Percentiles rank a stretch among this genome's conserved stretches.
Evolutionary conservation across 2,888 invertebrate genomes (phyloP).

Genomic region (Horisme vitalbata): DNA sequence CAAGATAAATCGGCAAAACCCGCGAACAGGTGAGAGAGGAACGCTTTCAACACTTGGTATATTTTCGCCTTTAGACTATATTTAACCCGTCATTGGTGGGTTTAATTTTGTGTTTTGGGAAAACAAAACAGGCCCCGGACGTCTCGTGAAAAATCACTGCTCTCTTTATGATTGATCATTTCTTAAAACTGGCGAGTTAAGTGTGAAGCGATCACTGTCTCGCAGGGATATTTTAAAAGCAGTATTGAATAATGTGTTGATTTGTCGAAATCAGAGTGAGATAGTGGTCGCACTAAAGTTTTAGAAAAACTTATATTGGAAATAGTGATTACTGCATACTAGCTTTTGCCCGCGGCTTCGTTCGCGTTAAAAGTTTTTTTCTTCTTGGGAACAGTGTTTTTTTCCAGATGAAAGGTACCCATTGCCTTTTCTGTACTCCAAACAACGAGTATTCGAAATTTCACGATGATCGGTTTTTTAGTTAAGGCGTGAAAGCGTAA

Average conservation of each 20-base stretch:
- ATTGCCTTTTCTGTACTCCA: no score
- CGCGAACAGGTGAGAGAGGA: conserved; percentile 62
- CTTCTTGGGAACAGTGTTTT: no score
- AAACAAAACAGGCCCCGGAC: conserved; percentile 66
- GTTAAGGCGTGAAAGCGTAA: no score
- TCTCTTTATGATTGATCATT: conserved; percentile 79
- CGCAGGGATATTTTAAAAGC: conserved; percentile 55
- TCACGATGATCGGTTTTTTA: no score
- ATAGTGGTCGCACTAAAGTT: conserved; percentile 56
- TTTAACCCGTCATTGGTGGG: conserved; percentile 57
- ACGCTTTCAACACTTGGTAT: conserved; percentile 62
- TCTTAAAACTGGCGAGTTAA: conserved; percentile 69
- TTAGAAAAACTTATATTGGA: no score
- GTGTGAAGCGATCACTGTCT: conserved; percentile 36
- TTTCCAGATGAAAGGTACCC: no score
- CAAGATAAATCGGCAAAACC: conserved; percentile 45
- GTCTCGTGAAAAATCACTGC: conserved; percentile 76
- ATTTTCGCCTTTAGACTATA: conserved; percentile 65
- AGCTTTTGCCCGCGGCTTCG: no score
- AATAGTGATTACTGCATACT: no score
- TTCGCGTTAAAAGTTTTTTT: no score
- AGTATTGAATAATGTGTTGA: conserved; percentile 73
- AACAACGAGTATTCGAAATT: no score
- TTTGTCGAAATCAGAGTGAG: conserved; percentile 66
- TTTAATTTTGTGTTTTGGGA: conserved; percentile 68